Evolutionary conservation across 2,113 vertebrate species (phyloP).

Genomic region (Petrocephalus zakoni): DNA sequence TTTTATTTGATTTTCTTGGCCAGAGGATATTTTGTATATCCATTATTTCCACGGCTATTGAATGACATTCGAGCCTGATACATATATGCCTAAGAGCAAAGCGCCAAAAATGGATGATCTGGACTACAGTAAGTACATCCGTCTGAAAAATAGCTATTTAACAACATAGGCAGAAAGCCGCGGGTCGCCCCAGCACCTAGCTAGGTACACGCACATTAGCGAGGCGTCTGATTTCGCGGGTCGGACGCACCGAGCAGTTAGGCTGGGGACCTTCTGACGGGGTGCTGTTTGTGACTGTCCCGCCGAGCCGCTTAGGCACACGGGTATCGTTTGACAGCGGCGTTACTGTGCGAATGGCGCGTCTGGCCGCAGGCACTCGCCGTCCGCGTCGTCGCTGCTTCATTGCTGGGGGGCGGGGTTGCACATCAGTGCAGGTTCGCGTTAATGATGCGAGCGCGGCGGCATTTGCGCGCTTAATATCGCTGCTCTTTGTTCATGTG

Average conservation of each 20-base stretch:
- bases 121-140: constrained; percentile 69
- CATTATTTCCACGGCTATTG: constrained; percentile 53
- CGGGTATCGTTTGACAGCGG: not conserved
- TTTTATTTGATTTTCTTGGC: constrained; percentile 35
- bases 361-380: not conserved
- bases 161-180: constrained; percentile 1
- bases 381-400: not conserved
- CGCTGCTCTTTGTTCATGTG: not conserved
- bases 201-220: not conserved
- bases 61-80: constrained; percentile 73
- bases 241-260: not conserved
- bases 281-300: not conserved
- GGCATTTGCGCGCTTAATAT: not conserved
- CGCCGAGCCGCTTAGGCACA: not conserved
- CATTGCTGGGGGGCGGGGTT: constrained; percentile 5
- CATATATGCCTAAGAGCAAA: constrained; percentile 78
- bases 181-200: not conserved
- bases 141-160: not conserved
- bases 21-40: constrained; percentile 66
- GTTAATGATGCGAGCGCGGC: not conserved
- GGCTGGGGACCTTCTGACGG: not conserved
- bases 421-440: not conserved
- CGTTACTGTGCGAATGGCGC: not conserved
- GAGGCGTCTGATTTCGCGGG: not conserved
- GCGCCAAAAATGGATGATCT: constrained; percentile 74